These are phyloP conservation scores for Semibalanus balanoides DNA, from an alignment of 1,140 invertebrate species.

Conservation along the genomic window DNA sequence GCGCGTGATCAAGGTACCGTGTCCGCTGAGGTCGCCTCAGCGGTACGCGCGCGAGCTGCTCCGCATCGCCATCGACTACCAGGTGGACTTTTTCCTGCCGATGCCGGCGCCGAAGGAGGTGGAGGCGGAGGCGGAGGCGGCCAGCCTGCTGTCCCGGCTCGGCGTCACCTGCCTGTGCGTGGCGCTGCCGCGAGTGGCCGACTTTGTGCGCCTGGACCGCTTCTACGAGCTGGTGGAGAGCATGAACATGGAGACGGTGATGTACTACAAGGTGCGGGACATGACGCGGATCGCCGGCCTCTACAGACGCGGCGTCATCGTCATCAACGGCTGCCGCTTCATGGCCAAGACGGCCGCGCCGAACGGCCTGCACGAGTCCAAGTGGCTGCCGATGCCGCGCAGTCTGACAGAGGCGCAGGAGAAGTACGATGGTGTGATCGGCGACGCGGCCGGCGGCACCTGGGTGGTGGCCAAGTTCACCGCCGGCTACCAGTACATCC, in stretches of 20 bases:
- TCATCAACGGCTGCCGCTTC: slow-evolving; percentile 6
- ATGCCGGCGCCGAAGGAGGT: background rate
- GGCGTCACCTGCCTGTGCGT: background rate
- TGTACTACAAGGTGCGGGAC: background rate
- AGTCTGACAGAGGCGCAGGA: background rate
- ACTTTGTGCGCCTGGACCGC: background rate
- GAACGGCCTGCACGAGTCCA: slow-evolving; percentile 1
- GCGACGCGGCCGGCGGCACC: background rate
- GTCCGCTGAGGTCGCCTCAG: background rate
- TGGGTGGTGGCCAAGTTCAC: slow-evolving; percentile 6
- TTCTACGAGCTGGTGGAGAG: slow-evolving; percentile 5
- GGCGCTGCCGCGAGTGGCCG: background rate
- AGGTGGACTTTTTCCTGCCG: slow-evolving; percentile 5
- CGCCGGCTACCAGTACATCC: background rate
- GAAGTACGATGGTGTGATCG: background rate
- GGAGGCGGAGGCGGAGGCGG: background rate
- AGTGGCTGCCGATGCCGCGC: slow-evolving; percentile 6
- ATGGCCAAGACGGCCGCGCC: slow-evolving; percentile 3
- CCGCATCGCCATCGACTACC: background rate
- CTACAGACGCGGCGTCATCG: background rate
- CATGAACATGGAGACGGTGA: slow-evolving; percentile 6
- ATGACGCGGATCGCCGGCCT: background rate
- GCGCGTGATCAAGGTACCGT: background rate
- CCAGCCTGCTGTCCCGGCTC: background rate
- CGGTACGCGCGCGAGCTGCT: background rate